These are phyloP conservation scores for Leptogaster cylindrica DNA, from an alignment of 2,888 invertebrate genomes.

Conservation along the genomic window DNA sequence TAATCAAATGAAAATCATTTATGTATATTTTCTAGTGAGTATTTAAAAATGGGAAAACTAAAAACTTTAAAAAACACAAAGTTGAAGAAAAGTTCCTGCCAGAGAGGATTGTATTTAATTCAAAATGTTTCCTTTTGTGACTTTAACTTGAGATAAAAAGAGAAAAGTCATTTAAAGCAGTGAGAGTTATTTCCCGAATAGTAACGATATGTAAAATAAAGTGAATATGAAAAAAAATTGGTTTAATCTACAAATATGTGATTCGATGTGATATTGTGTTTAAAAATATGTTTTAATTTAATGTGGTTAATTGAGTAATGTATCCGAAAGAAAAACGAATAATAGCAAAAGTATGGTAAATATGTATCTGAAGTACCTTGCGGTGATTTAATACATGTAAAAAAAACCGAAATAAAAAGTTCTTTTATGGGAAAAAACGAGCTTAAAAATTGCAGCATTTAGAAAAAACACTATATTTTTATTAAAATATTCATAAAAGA, in stretches of 20 bases:
- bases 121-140: no score
- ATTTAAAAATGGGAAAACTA: no score
- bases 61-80: no score
- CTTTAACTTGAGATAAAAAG: no score
- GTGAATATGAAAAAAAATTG: slow-evolving; percentile 14
- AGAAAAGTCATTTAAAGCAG: no score
- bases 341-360: not conserved
- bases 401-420: slow-evolving; percentile 3
- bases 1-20: no score
- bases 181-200: not conserved
- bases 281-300: slow-evolving; percentile 3
- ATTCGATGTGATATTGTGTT: slow-evolving; percentile 39
- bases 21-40: no score
- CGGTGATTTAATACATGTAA: not conserved
- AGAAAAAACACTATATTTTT: slow-evolving; percentile 9
- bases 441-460: slow-evolving; percentile 5
- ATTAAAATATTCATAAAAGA: not conserved
- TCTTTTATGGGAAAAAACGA: not conserved
- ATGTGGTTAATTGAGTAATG: not conserved
- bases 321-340: not conserved
- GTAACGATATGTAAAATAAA: not conserved
- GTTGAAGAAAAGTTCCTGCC: no score
- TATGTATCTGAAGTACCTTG: slow-evolving; percentile 8
- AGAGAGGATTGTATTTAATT: no score
- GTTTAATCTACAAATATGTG: slow-evolving; percentile 36